Conservation (phyloP, 2,113 vertebrate genomes). For the Cercopithecus mona region DNA sequence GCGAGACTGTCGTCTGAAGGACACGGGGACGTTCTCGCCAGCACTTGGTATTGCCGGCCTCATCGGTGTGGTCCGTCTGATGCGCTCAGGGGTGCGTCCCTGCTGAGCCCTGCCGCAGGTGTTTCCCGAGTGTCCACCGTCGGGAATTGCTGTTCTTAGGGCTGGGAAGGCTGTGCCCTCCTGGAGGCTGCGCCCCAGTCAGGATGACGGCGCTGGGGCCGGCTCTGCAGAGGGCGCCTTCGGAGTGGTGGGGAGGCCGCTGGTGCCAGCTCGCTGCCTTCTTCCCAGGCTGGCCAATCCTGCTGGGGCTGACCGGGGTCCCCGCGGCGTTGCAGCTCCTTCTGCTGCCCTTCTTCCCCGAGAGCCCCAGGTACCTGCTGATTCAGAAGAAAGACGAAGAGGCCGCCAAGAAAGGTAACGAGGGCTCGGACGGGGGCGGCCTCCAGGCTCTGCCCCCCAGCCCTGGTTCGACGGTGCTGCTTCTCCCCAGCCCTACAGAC, state of each 20-base stretch:
- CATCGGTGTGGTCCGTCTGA: neutral
- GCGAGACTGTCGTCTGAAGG: neutral
- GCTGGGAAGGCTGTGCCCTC: neutral
- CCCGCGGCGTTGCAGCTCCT: conserved; percentile 90
- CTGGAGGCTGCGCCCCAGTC: rapidly evolving
- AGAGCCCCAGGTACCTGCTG: conserved; percentile 94
- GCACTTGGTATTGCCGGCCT: neutral
- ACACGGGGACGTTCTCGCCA: rapidly evolving
- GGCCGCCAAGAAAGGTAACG: conserved; percentile 85
- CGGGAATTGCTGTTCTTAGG: rapidly evolving
- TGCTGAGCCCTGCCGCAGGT: neutral
- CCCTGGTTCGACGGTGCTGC: rapidly evolving
- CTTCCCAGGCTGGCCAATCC: conserved; percentile 90
- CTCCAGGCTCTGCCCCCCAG: rapidly evolving
- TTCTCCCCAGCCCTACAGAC: conserved; percentile 84
- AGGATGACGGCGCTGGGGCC: rapidly evolving
- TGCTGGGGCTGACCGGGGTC: conserved; percentile 92
- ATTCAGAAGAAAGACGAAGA: conserved; percentile 88
- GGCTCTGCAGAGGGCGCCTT: rapidly evolving
- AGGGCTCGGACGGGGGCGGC: rapidly evolving
- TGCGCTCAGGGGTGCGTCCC: rapidly evolving
- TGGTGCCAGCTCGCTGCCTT: rapidly evolving
- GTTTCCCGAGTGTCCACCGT: neutral
- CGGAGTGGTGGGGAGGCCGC: rapidly evolving
- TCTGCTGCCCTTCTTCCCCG: conserved; percentile 91